Base-by-base conservation (phyloP, 1,140 invertebrate genomes). In the Neomicropteryx cornuta region DNA sequence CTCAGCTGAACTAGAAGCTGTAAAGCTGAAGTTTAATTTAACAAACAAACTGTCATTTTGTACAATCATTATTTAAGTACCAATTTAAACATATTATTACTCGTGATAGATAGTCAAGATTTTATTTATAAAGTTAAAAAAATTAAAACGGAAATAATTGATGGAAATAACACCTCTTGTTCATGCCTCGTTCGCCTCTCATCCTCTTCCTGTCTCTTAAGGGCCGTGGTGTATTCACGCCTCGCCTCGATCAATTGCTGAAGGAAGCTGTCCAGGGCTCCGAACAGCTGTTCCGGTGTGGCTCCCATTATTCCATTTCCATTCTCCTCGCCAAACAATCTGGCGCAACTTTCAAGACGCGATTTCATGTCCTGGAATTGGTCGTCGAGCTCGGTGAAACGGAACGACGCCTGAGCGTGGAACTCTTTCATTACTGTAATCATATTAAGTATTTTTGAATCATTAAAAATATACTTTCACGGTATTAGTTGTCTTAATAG, bases 261-360 rank as follows among this genome's bases (percentile, higher is more conserved):
- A 2, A 99, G 61, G 66, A 98, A 97, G 3, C 80, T 72, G 58
- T 96, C 91, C 46, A 98, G 85, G 17, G 90, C 87, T 5, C 88
- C 89, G 66, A 97, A 97, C 69, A 99, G 93, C 56, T 96, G 92
- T 49, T 97, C 93, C 0, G 94, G 92, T 49, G 93, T 88, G 16
- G 83, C 72, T 10, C 78, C 79, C 2, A 81, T 76, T 1, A 83
- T 77, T n/a, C n/a, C n/a, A n/a, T n/a, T n/a, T n/a, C n/a, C n/a
- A n/a, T n/a, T n/a, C 51, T 95, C 90, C 63, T 97, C 92, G 14
- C 90, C 92, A 60, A 97, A 97, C 2, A 89, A 66, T 36, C 83
- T 74, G 3, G 91, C 83, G 1, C 86, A 87, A 48, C 83, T 71
- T 48, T 92, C 87, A 61, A 92, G 92, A 58, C 89, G 66, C 16